These are phyloP conservation scores for Drosophila kohkoa DNA, from an alignment of 1,140 invertebrate species.

Conservation along the genomic window DNA sequence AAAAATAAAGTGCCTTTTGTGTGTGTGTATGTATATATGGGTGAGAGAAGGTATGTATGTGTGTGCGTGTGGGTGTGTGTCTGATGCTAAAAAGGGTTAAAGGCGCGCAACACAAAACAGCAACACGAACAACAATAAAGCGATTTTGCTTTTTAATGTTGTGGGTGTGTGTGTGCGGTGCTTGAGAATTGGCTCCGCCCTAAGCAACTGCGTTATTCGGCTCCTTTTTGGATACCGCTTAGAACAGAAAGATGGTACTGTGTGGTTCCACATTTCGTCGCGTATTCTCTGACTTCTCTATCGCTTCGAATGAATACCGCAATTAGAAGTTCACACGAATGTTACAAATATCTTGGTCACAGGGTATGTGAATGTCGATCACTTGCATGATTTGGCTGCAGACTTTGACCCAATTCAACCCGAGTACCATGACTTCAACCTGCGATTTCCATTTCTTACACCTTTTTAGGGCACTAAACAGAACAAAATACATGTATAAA, in stretches of 20 bases:
- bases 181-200: slow-evolving; percentile 33
- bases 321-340: not conserved
- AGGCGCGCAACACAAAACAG: slow-evolving; percentile 52
- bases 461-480: slow-evolving; percentile 58
- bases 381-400: not conserved
- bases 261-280: not conserved
- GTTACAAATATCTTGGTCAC: not conserved
- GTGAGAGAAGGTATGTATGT: slow-evolving; percentile 19
- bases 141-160: slow-evolving; percentile 76
- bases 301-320: not conserved
- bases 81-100: slow-evolving; percentile 70
- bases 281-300: not conserved
- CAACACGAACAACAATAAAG: slow-evolving; percentile 67
- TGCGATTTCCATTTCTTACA: slow-evolving; percentile 75
- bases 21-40: slow-evolving; percentile 12
- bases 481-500: slow-evolving; percentile 65
- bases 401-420: slow-evolving; percentile 63
- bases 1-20: slow-evolving; percentile 63
- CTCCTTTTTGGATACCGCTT: slow-evolving; percentile 15
- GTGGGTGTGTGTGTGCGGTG: slow-evolving; percentile 58
- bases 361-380: slow-evolving; percentile 22
- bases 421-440: slow-evolving; percentile 34
- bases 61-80: slow-evolving; percentile 10
- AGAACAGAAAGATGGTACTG: not conserved
- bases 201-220: slow-evolving; percentile 10